Percentiles rank a stretch among this genome's conserved stretches.
These are phyloP conservation scores for Amphilophus citrinellus DNA, from an alignment of 2,113 vertebrate genomes.

Conservation along the genomic window DNA sequence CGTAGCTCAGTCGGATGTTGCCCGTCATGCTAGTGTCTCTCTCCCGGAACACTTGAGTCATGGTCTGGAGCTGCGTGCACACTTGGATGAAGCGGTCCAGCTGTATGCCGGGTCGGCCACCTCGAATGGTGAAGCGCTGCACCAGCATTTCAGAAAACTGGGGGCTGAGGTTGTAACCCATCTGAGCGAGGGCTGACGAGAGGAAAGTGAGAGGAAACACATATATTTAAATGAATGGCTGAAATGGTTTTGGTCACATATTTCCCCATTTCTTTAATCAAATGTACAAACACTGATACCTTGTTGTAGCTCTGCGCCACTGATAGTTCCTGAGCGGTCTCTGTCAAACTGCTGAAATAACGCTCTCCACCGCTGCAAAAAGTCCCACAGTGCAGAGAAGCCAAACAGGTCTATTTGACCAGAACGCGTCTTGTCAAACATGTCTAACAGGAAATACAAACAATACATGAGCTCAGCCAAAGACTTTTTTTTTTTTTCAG, in stretches of 20 bases:
- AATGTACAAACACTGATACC: constrained; percentile 75
- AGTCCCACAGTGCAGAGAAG: constrained; percentile 91
- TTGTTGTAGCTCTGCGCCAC: constrained; percentile 89
- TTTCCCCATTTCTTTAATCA: not conserved
- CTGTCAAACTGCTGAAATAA: constrained; percentile 95
- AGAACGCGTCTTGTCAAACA: constrained; percentile 91
- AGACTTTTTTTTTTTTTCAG: not conserved
- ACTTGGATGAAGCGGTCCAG: constrained; percentile 96
- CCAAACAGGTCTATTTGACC: constrained; percentile 90
- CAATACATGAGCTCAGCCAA: not conserved
- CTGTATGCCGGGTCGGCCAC: constrained; percentile 83
- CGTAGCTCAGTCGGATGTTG: constrained; percentile 87
- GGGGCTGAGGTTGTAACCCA: constrained; percentile 96
- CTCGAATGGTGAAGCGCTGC: constrained; percentile 72
- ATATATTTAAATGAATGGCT: not conserved
- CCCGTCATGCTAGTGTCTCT: constrained; percentile 87
- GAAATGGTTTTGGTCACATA: not conserved
- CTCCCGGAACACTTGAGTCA: constrained; percentile 91
- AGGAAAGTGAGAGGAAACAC: not conserved
- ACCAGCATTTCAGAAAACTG: constrained; percentile 91
- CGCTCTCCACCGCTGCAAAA: constrained; percentile 91
- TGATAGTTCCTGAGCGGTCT: constrained; percentile 91
- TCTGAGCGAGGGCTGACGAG: constrained; percentile 88
- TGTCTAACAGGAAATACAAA: constrained; percentile 81
- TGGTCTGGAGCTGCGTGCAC: constrained; percentile 92